These are phyloP conservation scores for Cebidichthys violaceus DNA, from an alignment of 2,113 vertebrate genomes.

Conservation along the genomic window DNA sequence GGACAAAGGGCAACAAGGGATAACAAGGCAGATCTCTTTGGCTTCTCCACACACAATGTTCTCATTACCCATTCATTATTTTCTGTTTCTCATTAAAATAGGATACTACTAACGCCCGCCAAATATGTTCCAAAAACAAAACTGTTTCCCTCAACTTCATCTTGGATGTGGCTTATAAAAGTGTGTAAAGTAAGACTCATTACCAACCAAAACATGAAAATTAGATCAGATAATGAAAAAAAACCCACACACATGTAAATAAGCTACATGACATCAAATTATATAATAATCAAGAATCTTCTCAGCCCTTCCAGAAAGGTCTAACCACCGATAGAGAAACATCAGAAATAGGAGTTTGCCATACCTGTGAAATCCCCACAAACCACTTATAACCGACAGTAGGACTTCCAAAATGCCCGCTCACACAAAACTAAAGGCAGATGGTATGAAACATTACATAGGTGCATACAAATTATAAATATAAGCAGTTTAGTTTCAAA, in stretches of 20 bases:
- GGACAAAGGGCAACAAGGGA: conserved; percentile 74
- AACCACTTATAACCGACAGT: conserved; percentile 44
- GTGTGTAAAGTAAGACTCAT: conserved; percentile 47
- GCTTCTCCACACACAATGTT: conserved; percentile 79
- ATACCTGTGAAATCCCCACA: conserved; percentile 73
- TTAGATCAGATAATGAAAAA: conserved; percentile 37
- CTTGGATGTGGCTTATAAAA: conserved; percentile 49
- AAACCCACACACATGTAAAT: conserved; percentile 31
- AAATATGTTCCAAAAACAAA: conserved; percentile 36
- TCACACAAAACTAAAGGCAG: conserved; percentile 72
- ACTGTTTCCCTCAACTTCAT: conserved; percentile 42
- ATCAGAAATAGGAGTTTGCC: conserved; percentile 67
- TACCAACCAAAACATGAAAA: conserved; percentile 31
- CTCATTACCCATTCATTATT: conserved; percentile 56
- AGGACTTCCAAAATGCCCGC: conserved; percentile 61
- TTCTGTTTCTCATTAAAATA: conserved; percentile 54
- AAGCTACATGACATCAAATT: conserved; percentile 36
- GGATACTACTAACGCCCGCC: conserved; percentile 36
- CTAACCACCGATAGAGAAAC: conserved; percentile 70
- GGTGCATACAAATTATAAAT: conserved; percentile 80
- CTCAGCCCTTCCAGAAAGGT: conserved; percentile 65
- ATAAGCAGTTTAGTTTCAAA: conserved; percentile 73
- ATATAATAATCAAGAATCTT: conserved; percentile 56
- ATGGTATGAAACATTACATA: conserved; percentile 75
- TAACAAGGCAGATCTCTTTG: conserved; percentile 84